Evolutionary conservation across 1,140 invertebrate species (phyloP), one percentile per base, ranked within the genome.

Genomic region (Saccostrea echinata): DNA sequence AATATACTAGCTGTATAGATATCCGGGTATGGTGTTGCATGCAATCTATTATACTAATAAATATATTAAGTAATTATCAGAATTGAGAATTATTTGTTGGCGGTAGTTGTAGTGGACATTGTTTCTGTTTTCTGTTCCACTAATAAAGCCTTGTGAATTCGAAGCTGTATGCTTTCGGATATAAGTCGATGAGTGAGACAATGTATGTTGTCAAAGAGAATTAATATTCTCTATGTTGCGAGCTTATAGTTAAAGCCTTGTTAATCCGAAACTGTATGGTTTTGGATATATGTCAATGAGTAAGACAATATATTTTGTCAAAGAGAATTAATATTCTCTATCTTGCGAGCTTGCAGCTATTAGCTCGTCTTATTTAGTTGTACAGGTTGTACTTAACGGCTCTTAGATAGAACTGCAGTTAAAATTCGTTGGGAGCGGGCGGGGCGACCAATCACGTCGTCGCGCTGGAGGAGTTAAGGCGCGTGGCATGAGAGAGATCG

Each of bases 291-390:
- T n/a, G 57, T n/a, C 57, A 64, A 21, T 64, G 18, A 64, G 18
- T 64, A 64, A 64, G 18, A 64, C 57, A 64, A 64, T 64, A 64
- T n/a, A n/a, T n/a, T n/a, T n/a, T n/a, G n/a, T 64, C 57, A n/a
- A 9, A 21, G 57, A 64, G 21, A 64, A 9, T 8, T 64, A 64
- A 64, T 21, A 64, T 64, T 64, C 18, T 64, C 57, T 64, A 4
- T 21, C 8, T 9, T n/a, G 57, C 21, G 21, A 64, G 57, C 21
- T 64, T n/a, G 1, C 0, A 24, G 21, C 1, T 64, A 21, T 24
- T 64, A 21, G 21, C 57, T 64, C n/a, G 3, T 64, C 57, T 21
- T 64, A 18, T 64, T 64, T 64, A 21, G 57, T 64, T 9, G 21
- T 24, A 64, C 57, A 24, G 9, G 57, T 64, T 64, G 57, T n/a